A percentile compares a stretch with the other conserved stretches of the same genome.
phyloP scores from a whole-genome alignment of 2,113 vertebrate species.

The Rhinopomastus cyanomelas region DNA sequence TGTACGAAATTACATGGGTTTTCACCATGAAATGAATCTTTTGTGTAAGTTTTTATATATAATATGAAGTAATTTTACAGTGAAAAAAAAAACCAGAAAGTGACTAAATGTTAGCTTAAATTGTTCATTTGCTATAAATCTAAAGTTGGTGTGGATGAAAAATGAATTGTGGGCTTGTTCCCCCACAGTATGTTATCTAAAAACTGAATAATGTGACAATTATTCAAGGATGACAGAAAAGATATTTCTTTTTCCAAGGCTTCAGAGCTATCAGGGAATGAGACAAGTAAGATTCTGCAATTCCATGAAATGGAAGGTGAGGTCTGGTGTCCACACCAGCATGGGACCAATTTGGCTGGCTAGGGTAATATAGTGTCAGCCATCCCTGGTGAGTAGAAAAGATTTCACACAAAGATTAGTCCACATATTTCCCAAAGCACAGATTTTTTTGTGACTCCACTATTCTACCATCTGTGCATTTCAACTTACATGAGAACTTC shows the following conservation, averaged over 20 bases:
- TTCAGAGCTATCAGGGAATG: not conserved
- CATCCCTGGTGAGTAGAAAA: not conserved
- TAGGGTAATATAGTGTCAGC: not conserved
- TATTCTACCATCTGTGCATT: too few species aligned
- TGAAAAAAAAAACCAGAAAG: not conserved
- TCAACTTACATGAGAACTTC: not conserved
- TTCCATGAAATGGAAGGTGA: not conserved
- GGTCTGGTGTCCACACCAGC: not conserved
- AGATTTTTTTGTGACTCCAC: not conserved
- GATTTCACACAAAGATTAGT: not conserved
- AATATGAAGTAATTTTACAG: not conserved
- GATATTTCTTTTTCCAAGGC: not conserved
- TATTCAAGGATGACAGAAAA: not conserved
- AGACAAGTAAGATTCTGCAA: not conserved
- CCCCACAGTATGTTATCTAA: not conserved
- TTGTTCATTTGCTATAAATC: not conserved
- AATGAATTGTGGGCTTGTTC: not conserved
- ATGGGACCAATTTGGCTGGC: not conserved
- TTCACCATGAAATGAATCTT: constrained; percentile 5
- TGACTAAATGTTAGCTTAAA: not conserved
- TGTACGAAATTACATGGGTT: not conserved
- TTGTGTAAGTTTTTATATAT: not conserved
- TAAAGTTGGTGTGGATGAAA: not conserved
- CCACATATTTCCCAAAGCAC: not conserved
- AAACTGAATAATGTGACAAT: not conserved